Evolutionary conservation across 37 sponge, comb jelly and placozoan genomes (phyloP), one percentile per base, ranked within the genome.

Genomic region (Axinella damicornis): DNA sequence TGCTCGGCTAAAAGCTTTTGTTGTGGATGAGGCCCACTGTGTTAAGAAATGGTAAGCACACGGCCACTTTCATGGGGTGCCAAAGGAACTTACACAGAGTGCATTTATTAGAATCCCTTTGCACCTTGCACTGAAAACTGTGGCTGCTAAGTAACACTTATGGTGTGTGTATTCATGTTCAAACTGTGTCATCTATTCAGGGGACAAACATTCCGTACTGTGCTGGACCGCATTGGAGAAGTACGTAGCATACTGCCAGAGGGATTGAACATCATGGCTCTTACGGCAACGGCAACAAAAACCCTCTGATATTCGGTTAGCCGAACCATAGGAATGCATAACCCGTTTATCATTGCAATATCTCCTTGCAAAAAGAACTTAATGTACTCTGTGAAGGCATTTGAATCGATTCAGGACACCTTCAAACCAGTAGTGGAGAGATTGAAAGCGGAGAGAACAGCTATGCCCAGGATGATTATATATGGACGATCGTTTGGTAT

Each of bases 1-100:
- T 39, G 69, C 34, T 17, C 18, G 82, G 21, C 59, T 82, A 18
- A 37, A 54, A 54, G 71, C 60, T 25, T 69, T 83, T 60, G 83
- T 83, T 19, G 52, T 83, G 30, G 83, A 83, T 57, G 83, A 83
- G 64, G 74, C 83, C 19, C 83, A 83, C 30, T 40, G 52, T 73
- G 74, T 83, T 32, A 83, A 72, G 74, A 83, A 83, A 58, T 73
- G 83, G 75, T 83, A 73, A 57, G 71, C 59, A n/a, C n/a, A n/a
- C n/a, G n/a, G n/a, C n/a, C n/a, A n/a, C n/a, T n/a, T n/a, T n/a
- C n/a, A n/a, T n/a, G n/a, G n/a, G n/a, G n/a, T n/a, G n/a, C n/a
- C n/a, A n/a, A n/a, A n/a, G n/a, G 46, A 9, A 46, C 9, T 28
- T 14, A 70, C 22, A 27, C 21, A 53, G 21, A 19, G 21, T 64